Base-by-base conservation (phyloP, 2,888 invertebrate genomes). In the Drosophila siamana region DNA sequence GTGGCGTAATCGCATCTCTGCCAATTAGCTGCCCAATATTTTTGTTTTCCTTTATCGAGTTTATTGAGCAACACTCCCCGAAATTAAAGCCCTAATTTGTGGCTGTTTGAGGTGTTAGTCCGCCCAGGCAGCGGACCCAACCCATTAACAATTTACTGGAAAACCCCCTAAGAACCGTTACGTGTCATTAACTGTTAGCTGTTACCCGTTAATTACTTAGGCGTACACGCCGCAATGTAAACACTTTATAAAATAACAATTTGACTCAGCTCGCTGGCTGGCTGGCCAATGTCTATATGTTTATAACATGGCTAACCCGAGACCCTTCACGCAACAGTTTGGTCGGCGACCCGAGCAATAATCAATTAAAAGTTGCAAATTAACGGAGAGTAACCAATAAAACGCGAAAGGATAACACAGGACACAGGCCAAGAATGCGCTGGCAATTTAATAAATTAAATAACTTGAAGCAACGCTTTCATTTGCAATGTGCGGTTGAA, bases 361-460 rank as follows among this genome's bases (percentile, higher is more conserved):
- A 89, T 88, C 88, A 88, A 88, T 89, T 89, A 80, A 78, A 83
- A 85, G 80, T 83, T 74, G 74, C 74, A 84, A 88, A 88, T 81
- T 80, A 80, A 78, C 73, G 50, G 13, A 60, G 36, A 57, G 69
- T 40, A 80, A 83, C 84, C 80, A 82, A 82, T 86, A 86, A 74
- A 74, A 69, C 22, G 74, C n/a, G 46, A 26, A 22, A 22, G 67
- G 59, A 57, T 52, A 65, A 13, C 59, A 40, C 52, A 68, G 74
- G 28, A 56, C 47, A 44, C 33, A n/a, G 44, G 30, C 57, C 30
- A 56, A 48, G 69, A 82, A 68, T 66, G 69, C 73, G 62, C 60
- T 67, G 50, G 81, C 76, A 80, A 88, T 89, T 89, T 87, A 78
- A 74, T 74, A 89, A 90, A 89, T 89, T 88, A 88, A 89, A 90